Percentiles rank a stretch among this genome's conserved stretches.
Conservation (phyloP, 2,888 invertebrate genomes). For the Loripinus fragilis region DNA sequence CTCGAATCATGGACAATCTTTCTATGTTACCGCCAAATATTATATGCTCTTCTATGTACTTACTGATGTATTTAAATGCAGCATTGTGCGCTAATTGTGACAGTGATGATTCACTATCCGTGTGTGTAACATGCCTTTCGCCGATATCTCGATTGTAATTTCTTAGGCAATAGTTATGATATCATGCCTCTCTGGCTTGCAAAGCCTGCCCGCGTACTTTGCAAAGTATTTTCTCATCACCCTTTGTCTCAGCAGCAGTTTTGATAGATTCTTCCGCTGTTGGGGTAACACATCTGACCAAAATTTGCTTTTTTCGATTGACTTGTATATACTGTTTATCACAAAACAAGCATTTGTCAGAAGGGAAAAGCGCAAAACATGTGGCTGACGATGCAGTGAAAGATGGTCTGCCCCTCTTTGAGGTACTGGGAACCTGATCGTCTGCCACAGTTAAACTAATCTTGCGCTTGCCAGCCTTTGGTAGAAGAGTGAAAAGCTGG, state of each 20-base stretch:
- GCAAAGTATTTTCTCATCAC: too few species aligned
- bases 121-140: constrained; percentile 9
- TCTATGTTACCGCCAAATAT: constrained; percentile 31
- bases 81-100: constrained; percentile 19
- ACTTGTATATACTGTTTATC: constrained; percentile 27
- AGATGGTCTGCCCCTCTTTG: constrained; percentile 15
- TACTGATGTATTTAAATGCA: constrained; percentile 22
- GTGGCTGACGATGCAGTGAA: not conserved
- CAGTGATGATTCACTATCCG: constrained; percentile 8
- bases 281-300: constrained; percentile 36
- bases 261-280: constrained; percentile 38
- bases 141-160: constrained; percentile 25
- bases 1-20: constrained; percentile 41
- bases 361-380: constrained; percentile 22
- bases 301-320: constrained; percentile 26
- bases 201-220: too few species aligned
- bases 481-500: constrained; percentile 15
- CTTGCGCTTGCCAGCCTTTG: not conserved
- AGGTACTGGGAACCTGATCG: not conserved
- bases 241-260: constrained; percentile 9
- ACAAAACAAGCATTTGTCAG: constrained; percentile 42
- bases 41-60: constrained; percentile 35
- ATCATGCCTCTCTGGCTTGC: constrained; percentile 35
- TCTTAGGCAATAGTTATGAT: constrained; percentile 31
- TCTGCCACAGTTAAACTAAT: not conserved